Evolutionary conservation across 2,113 vertebrate genomes (phyloP), one percentile per base, ranked within the genome.

Genomic region (Etia nguti): DNA sequence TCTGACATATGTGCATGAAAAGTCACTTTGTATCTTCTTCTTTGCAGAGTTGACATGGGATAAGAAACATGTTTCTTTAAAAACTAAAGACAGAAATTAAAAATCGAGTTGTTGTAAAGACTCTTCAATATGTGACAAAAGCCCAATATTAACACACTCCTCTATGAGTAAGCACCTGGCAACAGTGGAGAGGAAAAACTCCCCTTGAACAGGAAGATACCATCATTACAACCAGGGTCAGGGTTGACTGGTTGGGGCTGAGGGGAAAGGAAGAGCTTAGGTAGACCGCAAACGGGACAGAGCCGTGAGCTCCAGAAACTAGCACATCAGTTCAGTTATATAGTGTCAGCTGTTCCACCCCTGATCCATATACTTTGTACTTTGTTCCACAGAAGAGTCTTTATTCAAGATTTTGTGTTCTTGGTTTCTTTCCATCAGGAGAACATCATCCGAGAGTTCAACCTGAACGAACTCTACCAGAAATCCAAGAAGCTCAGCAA

Each of bases 371-470:
- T 65, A n/a, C 31, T 62, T 20, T 1, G 34, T 20, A 34, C 59
- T 36, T 34, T 34, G 26, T 12, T 56, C 54, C 54, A 56, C 54
- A 24, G 6, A 24, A 8, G 8, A 12, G 60, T 65, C 60, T 36
- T 65, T 65, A 70, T 70, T 70, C 0, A 43, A 43, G 12, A 16
- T 5, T 73, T 26, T 26, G 62, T 16, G 6, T 70, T 38, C 36
- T 70, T 9, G 22, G n/a, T 13, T 16, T 52, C 1, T 79, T 4
- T 24, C 26, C 62, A n/a, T 2, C 86, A 99, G 98, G 98, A 99
- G 94, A 99, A 99, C 2, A 98, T 99, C 88, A 99, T 99, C 90
- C 95, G 98, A 10, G 98, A 99, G 95, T 99, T 99, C 95, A 99
- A 96, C 92, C 93, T 99, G 84, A 99, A 99, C 0, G 98, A 99